A percentile compares a stretch with the other conserved stretches of the same genome.
These are phyloP conservation scores for Eudasyphora cyanicolor DNA, from an alignment of 2,888 invertebrate species.

Conservation along the genomic window DNA sequence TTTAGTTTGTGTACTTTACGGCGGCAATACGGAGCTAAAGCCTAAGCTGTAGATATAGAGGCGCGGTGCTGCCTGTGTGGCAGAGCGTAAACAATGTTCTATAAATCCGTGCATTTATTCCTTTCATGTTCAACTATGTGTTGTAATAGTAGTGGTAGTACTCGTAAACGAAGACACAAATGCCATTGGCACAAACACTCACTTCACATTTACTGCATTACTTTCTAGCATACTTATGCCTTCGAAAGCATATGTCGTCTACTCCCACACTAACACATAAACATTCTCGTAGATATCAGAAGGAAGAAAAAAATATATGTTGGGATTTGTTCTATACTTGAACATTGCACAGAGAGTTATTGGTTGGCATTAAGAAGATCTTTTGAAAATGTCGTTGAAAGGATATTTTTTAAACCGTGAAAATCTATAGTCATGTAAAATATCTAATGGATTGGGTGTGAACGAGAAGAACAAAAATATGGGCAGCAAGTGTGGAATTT, in stretches of 20 bases:
- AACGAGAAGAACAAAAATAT: too few relatives aligned
- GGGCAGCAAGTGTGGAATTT: not conserved
- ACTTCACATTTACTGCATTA: not conserved
- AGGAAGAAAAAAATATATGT: not conserved
- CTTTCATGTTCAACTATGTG: not conserved
- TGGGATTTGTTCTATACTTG: not conserved
- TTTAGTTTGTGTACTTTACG: slow-evolving; percentile 11
- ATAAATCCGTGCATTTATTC: slow-evolving; percentile 35
- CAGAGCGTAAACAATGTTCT: slow-evolving; percentile 46
- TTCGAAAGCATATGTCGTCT: too few relatives aligned
- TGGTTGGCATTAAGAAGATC: slow-evolving; percentile 1
- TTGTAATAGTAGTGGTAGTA: too few relatives aligned
- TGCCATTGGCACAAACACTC: not conserved
- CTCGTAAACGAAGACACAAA: too few relatives aligned
- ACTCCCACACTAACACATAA: not conserved
- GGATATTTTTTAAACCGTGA: not conserved
- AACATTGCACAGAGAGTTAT: not conserved
- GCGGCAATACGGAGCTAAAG: not conserved
- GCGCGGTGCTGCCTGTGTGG: too few relatives aligned
- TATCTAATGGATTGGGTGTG: too few relatives aligned
- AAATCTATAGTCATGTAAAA: too few relatives aligned
- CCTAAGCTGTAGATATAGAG: slow-evolving; percentile 28
- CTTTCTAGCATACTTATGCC: not conserved
- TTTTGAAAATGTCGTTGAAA: not conserved
- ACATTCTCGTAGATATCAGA: not conserved